phyloP scores from a whole-genome alignment of 2,797 vertebrate genomes.

The Botia kubotai region DNA sequence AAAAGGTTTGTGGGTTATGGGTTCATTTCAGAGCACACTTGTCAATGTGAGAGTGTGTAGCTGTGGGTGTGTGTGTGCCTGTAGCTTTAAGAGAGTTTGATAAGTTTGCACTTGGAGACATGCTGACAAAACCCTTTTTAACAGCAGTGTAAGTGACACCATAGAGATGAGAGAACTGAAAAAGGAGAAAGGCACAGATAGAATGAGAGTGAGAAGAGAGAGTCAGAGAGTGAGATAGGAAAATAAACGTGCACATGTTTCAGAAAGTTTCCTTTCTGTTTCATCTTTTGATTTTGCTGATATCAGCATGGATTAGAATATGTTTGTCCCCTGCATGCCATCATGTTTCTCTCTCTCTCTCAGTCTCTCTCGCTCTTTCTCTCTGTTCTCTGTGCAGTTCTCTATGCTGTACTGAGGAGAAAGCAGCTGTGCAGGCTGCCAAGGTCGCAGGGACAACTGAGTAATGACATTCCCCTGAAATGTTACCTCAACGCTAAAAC shows the following conservation, averaged over 20 bases:
- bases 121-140: conserved; percentile 75
- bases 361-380: conserved; percentile 39
- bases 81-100: conserved; percentile 75
- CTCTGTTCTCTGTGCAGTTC: background rate
- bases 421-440: conserved; percentile 59
- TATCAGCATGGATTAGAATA: conserved; percentile 76
- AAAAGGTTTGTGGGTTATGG: background rate
- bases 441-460: conserved; percentile 73
- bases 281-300: conserved; percentile 75
- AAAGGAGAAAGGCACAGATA: conserved; percentile 41
- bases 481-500: conserved; percentile 70
- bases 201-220: conserved; percentile 21
- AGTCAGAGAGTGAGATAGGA: conserved; percentile 3
- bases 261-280: conserved; percentile 65
- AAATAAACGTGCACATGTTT: conserved; percentile 62
- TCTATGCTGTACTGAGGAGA: conserved; percentile 45
- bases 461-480: conserved; percentile 77
- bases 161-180: conserved; percentile 63
- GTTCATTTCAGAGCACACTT: background rate
- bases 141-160: conserved; percentile 76
- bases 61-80: conserved; percentile 1
- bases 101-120: conserved; percentile 74
- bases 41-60: background rate
- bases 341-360: conserved; percentile 45
- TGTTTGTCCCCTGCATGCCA: conserved; percentile 73